These are phyloP conservation scores for Cephalopterus ornatus DNA, from an alignment of 2,113 vertebrate genomes.

Conservation along the genomic window DNA sequence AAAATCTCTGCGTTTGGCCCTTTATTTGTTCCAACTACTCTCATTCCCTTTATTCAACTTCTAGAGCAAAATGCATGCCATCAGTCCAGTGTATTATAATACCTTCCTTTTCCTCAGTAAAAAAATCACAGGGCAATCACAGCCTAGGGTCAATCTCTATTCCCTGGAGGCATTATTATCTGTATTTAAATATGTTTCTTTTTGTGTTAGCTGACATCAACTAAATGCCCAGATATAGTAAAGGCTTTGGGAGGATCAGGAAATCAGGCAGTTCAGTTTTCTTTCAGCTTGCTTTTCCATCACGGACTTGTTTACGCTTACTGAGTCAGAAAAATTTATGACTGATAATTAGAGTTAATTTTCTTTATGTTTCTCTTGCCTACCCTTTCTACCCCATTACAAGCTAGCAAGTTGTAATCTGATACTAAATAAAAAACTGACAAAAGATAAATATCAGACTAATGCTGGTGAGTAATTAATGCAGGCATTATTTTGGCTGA, in stretches of 20 bases:
- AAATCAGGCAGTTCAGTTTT: neutral
- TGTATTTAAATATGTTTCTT: constrained; percentile 35
- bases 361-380: constrained; percentile 17
- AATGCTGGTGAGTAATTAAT: neutral
- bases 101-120: neutral
- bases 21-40: neutral
- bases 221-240: constrained; percentile 21
- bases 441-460: neutral
- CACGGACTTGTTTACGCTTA: neutral
- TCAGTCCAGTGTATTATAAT: neutral
- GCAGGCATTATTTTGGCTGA: neutral
- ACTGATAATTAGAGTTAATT: constrained; percentile 29
- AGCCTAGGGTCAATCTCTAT: neutral
- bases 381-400: neutral
- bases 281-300: neutral
- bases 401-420: neutral
- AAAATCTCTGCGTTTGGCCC: neutral
- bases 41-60: neutral
- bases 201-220: constrained; percentile 4
- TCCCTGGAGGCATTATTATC: neutral
- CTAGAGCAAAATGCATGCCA: neutral
- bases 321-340: constrained; percentile 6
- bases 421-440: constrained; percentile 7
- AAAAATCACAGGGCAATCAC: neutral
- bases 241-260: constrained; percentile 23